phyloP scores from a whole-genome alignment of 1,140 invertebrate species.

The Whitmania pigra region DNA sequence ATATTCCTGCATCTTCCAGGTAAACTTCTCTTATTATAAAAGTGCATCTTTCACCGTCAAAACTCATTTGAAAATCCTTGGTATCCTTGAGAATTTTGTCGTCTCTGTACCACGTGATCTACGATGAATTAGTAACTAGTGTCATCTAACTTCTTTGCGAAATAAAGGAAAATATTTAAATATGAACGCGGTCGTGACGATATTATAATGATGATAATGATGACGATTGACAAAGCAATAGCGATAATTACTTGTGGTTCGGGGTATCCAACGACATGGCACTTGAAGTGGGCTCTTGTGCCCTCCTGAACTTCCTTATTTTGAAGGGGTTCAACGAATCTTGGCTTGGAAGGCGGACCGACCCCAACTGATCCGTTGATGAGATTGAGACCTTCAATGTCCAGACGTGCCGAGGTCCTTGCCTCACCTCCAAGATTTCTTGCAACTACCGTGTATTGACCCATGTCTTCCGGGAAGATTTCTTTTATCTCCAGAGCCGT shows the following conservation, averaged over 20 bases:
- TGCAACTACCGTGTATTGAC: conserved; percentile 86
- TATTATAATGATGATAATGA: background rate
- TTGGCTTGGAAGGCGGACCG: conserved; percentile 54
- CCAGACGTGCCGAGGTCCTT: conserved; percentile 34
- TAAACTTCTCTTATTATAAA: conserved; percentile 42
- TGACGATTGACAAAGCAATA: background rate
- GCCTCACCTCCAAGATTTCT: conserved; percentile 74
- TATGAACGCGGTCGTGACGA: background rate
- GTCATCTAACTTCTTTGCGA: background rate
- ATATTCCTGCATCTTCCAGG: conserved; percentile 41
- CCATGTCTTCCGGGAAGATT: conserved; percentile 91
- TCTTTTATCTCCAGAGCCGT: conserved; percentile 72
- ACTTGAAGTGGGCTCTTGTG: conserved; percentile 39
- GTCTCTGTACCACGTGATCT: conserved; percentile 41
- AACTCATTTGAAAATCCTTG: conserved; percentile 37
- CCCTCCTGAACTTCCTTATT: conserved; percentile 52
- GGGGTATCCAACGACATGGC: conserved; percentile 43
- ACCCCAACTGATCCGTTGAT: background rate
- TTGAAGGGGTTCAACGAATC: conserved; percentile 57
- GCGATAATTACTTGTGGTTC: conserved; percentile 39
- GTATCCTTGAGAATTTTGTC: conserved; percentile 40
- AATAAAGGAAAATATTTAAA: background rate
- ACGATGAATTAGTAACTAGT: background rate
- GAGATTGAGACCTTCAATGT: conserved; percentile 33
- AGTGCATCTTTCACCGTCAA: conserved; percentile 41